These are phyloP conservation scores for Onychomys arenicola DNA, from an alignment of 2,797 vertebrate species.

Conservation along the genomic window DNA sequence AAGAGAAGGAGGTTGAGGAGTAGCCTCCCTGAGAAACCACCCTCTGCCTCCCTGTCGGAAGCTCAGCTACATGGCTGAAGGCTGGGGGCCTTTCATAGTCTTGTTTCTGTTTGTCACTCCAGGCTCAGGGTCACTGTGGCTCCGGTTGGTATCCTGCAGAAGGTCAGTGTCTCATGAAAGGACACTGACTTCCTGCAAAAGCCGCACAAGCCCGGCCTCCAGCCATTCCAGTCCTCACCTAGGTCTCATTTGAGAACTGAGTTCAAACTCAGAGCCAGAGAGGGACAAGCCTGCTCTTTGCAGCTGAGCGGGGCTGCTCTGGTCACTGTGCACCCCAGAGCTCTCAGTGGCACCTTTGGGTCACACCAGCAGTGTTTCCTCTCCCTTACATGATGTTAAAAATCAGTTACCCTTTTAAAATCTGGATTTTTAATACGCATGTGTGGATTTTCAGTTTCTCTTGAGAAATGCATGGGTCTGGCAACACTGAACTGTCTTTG, in stretches of 20 bases:
- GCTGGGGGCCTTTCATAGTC: not conserved
- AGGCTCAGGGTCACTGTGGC: rapidly evolving
- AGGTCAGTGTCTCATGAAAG: rapidly evolving
- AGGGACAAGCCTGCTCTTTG: rapidly evolving
- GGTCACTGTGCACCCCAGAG: rapidly evolving
- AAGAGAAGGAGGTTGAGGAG: not conserved
- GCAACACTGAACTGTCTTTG: not conserved
- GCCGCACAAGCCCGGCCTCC: not conserved
- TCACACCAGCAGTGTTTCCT: not conserved
- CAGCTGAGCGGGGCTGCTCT: not conserved
- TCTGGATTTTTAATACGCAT: not conserved
- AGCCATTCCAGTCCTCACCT: rapidly evolving
- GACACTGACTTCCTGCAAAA: rapidly evolving
- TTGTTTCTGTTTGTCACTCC: not conserved
- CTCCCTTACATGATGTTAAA: not conserved
- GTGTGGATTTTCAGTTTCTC: not conserved
- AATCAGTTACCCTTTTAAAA: not conserved
- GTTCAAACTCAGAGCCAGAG: rapidly evolving
- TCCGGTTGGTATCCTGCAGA: not conserved
- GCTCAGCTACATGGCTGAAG: not conserved
- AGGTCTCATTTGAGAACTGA: not conserved
- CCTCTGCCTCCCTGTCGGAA: not conserved
- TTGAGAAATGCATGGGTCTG: not conserved
- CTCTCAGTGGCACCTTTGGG: rapidly evolving
- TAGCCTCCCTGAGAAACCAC: not conserved